Evolutionary conservation across 2,888 invertebrate genomes (phyloP).

Genomic region (Synanthedon formicaeformis): DNA sequence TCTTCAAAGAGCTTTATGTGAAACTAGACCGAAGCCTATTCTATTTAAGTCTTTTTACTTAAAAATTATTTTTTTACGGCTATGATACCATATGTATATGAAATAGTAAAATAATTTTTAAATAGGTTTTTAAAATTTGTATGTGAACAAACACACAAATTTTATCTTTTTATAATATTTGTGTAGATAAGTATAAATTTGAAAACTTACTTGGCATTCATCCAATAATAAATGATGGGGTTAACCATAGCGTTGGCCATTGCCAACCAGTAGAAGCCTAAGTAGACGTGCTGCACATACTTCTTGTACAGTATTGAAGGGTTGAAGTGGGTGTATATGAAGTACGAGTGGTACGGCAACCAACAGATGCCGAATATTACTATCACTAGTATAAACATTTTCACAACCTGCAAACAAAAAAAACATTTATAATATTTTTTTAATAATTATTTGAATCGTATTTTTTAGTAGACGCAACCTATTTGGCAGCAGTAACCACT

Average conservation of each 20-base stretch:
- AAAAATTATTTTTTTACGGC: too few species aligned
- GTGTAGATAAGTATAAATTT: not conserved
- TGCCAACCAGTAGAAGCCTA: slow-evolving; percentile 90
- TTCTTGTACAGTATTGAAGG: slow-evolving; percentile 73
- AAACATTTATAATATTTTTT: not conserved
- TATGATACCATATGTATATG: too few species aligned
- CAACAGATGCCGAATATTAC: slow-evolving; percentile 89
- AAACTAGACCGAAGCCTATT: too few species aligned
- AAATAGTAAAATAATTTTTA: too few species aligned
- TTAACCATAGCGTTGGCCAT: slow-evolving; percentile 96
- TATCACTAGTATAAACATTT: slow-evolving; percentile 90
- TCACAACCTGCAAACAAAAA: slow-evolving; percentile 77
- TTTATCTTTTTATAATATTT: too few species aligned
- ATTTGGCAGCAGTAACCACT: too few species aligned
- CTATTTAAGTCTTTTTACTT: too few species aligned
- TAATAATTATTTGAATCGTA: too few species aligned
- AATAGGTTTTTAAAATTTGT: too few species aligned
- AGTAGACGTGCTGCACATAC: slow-evolving; percentile 86
- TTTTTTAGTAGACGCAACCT: too few species aligned
- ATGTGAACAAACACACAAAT: too few species aligned
- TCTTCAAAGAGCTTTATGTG: too few species aligned
- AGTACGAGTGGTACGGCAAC: slow-evolving; percentile 90
- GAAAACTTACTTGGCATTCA: slow-evolving; percentile 82
- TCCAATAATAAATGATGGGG: slow-evolving; percentile 93
- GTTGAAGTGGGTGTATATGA: slow-evolving; percentile 84